Evolutionary conservation across 2,797 vertebrate species (phyloP), one percentile per base, ranked within the genome.

Genomic region (Tenualosa thibaudeaui): DNA sequence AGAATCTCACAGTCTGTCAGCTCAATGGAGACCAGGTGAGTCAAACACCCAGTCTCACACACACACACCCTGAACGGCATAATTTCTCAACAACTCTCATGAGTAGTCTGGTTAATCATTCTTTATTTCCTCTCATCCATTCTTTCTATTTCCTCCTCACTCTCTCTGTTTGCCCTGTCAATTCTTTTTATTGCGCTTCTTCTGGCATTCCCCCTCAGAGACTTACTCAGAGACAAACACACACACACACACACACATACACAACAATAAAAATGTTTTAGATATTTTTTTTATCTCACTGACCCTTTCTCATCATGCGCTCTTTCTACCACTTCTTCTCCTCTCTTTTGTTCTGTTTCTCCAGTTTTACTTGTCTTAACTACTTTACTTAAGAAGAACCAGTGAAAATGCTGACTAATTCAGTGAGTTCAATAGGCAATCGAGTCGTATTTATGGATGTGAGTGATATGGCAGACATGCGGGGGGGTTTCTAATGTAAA

Each of bases 21-120:
- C 88, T 96, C 86, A 95, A 92, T 1, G 97, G 96, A 83, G 96
- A 99, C 92, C 98, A 99, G 98, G 98, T 99, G 93, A 93, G 95
- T 89, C 3, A 71, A 26, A 40, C 65, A 37, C 10, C 37, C 31
- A 37, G 10, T 37, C 26, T 17, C 65, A 71, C 13, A 71, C 65
- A 37, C 26, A 71, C 26, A 24, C n/a, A 62, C 58, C n/a, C 58
- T 0, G 6, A 60, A 1, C 12, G 53, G 53, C 53, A 13, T 8
- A 46, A 46, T 46, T 46, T 46, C 46, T 46, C 46, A 46, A 7
- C 7, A 46, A 46, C 7, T 46, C 81, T 51, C n/a, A 71, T 84
- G 71, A 40, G 81, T 54, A 62, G 54, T 65, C 81, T 49, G 26
- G 54, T 26, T 68, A 54, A 24, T 17, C 56, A 81, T 50, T n/a